Evolutionary conservation across 2,113 vertebrate species (phyloP).

Genomic region (Rallus limicola): DNA sequence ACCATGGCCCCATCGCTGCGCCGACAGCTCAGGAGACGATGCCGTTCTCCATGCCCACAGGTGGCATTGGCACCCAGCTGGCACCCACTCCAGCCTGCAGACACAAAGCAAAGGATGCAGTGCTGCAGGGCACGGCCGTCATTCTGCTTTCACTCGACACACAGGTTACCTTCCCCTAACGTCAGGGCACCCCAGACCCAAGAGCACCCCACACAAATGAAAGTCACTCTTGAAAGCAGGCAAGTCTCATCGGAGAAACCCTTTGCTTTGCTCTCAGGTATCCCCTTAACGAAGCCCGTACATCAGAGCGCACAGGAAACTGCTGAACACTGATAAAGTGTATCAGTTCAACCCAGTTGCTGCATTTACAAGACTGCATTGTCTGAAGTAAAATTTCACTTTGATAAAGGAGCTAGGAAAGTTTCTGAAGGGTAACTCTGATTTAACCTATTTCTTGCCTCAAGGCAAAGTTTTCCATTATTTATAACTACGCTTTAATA

Average conservation of each 20-base stretch:
- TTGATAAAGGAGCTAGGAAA: constrained; percentile 16
- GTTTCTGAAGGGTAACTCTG: constrained; percentile 3
- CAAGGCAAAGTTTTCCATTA: constrained; percentile 12
- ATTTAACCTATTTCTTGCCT: neutral
- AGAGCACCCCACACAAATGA: neutral
- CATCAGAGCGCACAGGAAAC: neutral
- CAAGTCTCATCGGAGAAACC: neutral
- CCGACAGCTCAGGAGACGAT: constrained; percentile 86
- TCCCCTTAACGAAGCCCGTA: neutral
- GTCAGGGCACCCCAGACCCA: neutral
- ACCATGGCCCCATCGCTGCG: constrained; percentile 87
- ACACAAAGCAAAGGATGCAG: neutral
- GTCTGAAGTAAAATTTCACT: constrained; percentile 29
- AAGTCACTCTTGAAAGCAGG: neutral
- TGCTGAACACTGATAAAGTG: constrained; percentile 7
- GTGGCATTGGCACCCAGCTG: constrained; percentile 86
- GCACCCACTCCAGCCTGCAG: constrained; percentile 93
- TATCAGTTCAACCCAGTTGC: constrained; percentile 18
- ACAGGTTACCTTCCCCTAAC: accelerated
- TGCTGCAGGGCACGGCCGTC: neutral
- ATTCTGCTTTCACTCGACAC: accelerated
- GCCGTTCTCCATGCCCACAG: constrained; percentile 84
- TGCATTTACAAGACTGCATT: neutral
- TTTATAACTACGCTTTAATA: neutral
- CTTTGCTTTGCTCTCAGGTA: neutral